phyloP scores from a whole-genome alignment of 2,113 vertebrate species.

The Regulus satrapa region DNA sequence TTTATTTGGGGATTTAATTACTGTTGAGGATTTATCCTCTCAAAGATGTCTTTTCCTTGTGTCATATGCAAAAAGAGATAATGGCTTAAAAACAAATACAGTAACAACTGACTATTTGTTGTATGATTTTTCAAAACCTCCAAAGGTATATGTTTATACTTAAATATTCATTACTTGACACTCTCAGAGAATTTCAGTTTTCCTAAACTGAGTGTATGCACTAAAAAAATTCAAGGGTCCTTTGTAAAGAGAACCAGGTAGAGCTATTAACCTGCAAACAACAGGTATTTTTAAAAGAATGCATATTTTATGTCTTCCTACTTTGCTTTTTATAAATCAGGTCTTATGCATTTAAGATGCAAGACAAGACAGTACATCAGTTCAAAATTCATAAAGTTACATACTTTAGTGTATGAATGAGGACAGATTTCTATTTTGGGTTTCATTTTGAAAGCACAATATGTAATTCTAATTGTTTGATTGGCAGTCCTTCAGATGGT shows the following conservation, averaged over 20 bases:
- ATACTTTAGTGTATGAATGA: conserved; percentile 55
- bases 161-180: not conserved
- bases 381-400: conserved; percentile 59
- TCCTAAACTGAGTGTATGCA: not conserved
- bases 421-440: conserved; percentile 62
- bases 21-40: not conserved
- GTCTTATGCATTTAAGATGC: not conserved
- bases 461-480: conserved; percentile 67
- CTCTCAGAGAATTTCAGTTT: not conserved
- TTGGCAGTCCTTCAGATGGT: conserved; percentile 59
- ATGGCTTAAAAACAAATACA: not conserved
- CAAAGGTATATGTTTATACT: conserved; percentile 3
- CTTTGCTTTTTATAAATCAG: not conserved
- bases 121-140: not conserved
- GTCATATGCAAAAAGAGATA: not conserved
- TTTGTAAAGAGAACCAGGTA: not conserved
- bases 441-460: conserved; percentile 58
- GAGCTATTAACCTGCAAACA: not conserved
- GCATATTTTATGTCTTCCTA: not conserved
- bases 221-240: not conserved
- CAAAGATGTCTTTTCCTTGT: not conserved
- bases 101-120: not conserved
- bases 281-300: not conserved
- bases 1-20: conserved; percentile 2
- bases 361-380: not conserved